Conservation (phyloP, 2,888 invertebrate genomes). For the Plebejus melissa region DNA sequence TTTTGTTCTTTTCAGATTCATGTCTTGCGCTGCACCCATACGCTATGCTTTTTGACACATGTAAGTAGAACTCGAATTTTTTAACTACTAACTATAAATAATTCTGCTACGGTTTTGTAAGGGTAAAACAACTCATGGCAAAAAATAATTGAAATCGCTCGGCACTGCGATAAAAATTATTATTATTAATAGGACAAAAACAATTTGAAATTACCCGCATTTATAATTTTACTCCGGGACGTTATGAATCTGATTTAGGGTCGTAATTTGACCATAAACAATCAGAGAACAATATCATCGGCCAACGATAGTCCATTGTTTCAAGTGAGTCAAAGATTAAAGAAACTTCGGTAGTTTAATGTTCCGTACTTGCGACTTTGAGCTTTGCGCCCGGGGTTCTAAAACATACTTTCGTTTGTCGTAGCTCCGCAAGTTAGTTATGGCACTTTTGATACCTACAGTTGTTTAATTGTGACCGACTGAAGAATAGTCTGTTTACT, state of each 20-base stretch:
- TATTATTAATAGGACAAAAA: neutral
- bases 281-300: neutral
- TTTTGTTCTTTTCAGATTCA: conserved; percentile 64
- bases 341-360: conserved; percentile 27
- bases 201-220: neutral
- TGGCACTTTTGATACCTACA: conserved; percentile 22
- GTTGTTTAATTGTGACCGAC: conserved; percentile 5
- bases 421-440: neutral
- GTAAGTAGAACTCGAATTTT: conserved; percentile 49
- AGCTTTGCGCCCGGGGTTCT: neutral
- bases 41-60: conserved; percentile 69
- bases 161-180: neutral
- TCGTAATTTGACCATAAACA: neutral
- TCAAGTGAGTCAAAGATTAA: conserved; percentile 25
- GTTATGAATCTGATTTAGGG: neutral
- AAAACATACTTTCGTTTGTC: neutral
- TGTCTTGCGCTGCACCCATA: conserved; percentile 72
- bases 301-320: neutral
- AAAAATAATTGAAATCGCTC: too few species aligned
- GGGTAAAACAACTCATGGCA: too few species aligned
- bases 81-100: too few species aligned
- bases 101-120: too few species aligned
- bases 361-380: conserved; percentile 37
- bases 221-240: neutral
- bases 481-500: conserved; percentile 14